Percentiles rank a stretch among this genome's conserved stretches.
phyloP scores from a whole-genome alignment of 2,113 vertebrate genomes.

The Serilophus lunatus region DNA sequence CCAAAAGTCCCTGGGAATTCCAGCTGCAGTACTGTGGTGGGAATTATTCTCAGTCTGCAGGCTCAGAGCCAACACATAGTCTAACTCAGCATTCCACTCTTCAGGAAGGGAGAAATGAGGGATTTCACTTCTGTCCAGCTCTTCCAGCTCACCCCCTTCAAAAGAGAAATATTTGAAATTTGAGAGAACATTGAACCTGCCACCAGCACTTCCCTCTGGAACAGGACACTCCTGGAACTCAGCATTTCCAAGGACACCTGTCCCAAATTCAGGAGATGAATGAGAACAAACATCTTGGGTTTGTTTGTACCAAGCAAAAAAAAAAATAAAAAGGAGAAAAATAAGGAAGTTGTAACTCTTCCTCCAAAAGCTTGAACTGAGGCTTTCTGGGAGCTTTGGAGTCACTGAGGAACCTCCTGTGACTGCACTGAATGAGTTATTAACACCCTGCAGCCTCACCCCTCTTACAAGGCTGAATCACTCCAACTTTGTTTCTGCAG shows the following conservation, averaged over 20 bases:
- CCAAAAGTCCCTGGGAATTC: slow-evolving; percentile 49
- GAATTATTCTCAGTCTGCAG: slow-evolving; percentile 76
- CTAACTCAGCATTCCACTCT: slow-evolving; percentile 78
- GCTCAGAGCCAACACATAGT: slow-evolving; percentile 89
- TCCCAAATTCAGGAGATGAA: neutral
- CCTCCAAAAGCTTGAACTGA: neutral
- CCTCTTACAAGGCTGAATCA: neutral
- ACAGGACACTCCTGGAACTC: neutral
- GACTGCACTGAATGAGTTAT: neutral
- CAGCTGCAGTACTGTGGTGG: neutral
- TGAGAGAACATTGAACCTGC: neutral
- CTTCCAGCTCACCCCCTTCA: slow-evolving; percentile 54
- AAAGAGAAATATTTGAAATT: neutral
- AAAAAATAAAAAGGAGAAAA: neutral
- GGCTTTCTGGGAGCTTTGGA: neutral
- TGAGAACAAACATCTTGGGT: neutral
- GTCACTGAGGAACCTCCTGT: neutral
- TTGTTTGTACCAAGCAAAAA: neutral
- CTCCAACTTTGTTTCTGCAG: neutral
- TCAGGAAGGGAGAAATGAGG: neutral
- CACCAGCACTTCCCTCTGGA: neutral
- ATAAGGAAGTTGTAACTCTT: neutral
- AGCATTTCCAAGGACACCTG: neutral
- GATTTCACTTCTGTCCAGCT: slow-evolving; percentile 30
- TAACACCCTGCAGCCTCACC: neutral